These are phyloP conservation scores for Idaea straminata DNA, from an alignment of 2,888 invertebrate genomes.

Conservation along the genomic window DNA sequence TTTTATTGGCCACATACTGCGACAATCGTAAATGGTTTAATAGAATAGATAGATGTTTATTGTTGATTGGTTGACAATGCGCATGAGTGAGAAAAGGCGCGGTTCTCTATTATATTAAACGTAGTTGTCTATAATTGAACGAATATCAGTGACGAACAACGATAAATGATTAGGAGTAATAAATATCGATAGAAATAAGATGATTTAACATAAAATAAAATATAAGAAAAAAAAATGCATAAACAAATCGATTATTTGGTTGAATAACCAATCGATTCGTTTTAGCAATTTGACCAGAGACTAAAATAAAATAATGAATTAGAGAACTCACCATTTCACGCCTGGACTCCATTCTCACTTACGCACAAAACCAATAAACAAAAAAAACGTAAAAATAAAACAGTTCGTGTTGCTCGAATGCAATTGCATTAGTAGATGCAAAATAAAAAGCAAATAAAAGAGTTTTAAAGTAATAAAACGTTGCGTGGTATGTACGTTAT, in stretches of 20 bases:
- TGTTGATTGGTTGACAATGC: constrained; percentile 72
- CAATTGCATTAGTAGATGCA: constrained; percentile 73
- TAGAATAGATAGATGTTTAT: constrained; percentile 58
- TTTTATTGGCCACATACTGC: constrained; percentile 58
- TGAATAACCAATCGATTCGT: too few relatives aligned
- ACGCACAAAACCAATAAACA: constrained; percentile 69
- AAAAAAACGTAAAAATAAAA: constrained; percentile 61
- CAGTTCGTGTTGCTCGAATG: constrained; percentile 67
- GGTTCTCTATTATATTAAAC: constrained; percentile 22
- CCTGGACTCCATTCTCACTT: constrained; percentile 56
- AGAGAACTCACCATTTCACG: constrained; percentile 61
- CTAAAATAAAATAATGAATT: constrained; percentile 15
- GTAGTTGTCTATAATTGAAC: background rate
- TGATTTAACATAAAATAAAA: background rate
- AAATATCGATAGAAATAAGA: background rate
- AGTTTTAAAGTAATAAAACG: constrained; percentile 63
- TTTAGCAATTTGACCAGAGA: background rate
- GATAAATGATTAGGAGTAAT: background rate
- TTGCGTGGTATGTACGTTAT: constrained; percentile 51
- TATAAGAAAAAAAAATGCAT: background rate
- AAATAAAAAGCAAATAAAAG: constrained; percentile 75
- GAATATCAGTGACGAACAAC: background rate
- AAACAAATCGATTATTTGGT: too few relatives aligned
- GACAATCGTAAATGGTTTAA: constrained; percentile 68
- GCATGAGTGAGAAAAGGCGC: constrained; percentile 44